Evolutionary conservation across 2,888 invertebrate species (phyloP).

Genomic region (Panzeria rudis): DNA sequence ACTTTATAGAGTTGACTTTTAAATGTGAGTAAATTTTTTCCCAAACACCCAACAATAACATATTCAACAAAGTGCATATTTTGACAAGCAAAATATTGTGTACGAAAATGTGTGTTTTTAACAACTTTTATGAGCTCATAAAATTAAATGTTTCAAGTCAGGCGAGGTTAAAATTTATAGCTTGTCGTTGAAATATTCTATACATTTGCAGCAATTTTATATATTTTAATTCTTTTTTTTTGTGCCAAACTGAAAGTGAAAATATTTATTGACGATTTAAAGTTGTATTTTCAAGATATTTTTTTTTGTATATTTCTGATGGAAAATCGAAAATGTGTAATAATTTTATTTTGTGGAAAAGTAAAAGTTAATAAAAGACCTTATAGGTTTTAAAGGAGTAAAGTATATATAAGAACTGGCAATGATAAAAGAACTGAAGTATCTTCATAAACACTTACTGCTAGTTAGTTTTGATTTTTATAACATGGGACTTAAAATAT

Average conservation of each 20-base stretch:
- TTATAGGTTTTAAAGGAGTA: not conserved
- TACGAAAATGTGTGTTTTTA: conserved; percentile 53
- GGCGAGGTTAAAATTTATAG: conserved; percentile 69
- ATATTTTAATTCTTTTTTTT: conserved; percentile 6
- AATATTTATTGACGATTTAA: conserved; percentile 61
- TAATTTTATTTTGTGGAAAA: not conserved
- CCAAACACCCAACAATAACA: not conserved
- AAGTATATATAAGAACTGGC: too few species aligned
- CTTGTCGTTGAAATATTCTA: conserved; percentile 57
- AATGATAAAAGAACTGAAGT: too few species aligned
- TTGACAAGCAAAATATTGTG: conserved; percentile 23
- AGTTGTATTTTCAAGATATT: not conserved
- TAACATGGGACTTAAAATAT: too few species aligned
- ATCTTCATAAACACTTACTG: too few species aligned
- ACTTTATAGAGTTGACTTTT: too few species aligned
- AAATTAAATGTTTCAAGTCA: conserved; percentile 70
- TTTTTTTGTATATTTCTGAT: not conserved
- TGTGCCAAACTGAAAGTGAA: conserved; percentile 64
- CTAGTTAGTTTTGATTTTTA: too few species aligned
- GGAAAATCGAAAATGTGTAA: conserved; percentile 42
- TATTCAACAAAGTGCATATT: conserved; percentile 22
- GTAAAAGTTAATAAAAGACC: not conserved
- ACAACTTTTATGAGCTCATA: conserved; percentile 72
- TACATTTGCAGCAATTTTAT: conserved; percentile 49
- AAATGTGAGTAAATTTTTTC: too few species aligned